These are phyloP conservation scores for Trachelus tabidus DNA, from an alignment of 2,888 invertebrate genomes.

Conservation along the genomic window DNA sequence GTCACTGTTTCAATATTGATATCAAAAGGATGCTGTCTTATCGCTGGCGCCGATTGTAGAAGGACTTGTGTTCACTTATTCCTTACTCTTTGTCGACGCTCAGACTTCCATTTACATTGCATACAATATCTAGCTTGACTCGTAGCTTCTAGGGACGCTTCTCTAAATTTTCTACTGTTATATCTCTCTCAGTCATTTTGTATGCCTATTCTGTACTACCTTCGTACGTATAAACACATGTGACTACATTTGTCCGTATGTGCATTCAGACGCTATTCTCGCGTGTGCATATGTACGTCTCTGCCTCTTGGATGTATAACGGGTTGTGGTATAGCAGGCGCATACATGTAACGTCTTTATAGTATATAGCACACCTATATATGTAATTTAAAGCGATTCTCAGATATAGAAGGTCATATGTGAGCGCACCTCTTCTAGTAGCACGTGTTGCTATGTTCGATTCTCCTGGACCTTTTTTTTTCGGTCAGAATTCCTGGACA, in stretches of 20 bases:
- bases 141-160: neutral
- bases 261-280: neutral
- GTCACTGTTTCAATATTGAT: conserved; percentile 42
- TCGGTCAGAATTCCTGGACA: neutral
- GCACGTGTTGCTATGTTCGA: neutral
- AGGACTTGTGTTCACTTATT: neutral
- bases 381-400: neutral
- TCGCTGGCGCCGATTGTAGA: conserved; percentile 19
- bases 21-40: conserved; percentile 45
- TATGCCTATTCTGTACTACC: neutral
- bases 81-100: neutral
- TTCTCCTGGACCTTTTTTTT: neutral
- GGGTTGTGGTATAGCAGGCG: neutral
- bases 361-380: neutral
- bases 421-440: neutral
- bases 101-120: neutral
- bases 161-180: neutral
- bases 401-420: neutral
- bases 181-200: neutral
- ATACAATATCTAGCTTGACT: neutral
- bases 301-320: neutral
- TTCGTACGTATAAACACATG: neutral
- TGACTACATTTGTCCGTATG: neutral
- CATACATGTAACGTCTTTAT: neutral
- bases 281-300: neutral